Conservation (phyloP, 2,888 invertebrate genomes). For the Eilema griseolum region DNA sequence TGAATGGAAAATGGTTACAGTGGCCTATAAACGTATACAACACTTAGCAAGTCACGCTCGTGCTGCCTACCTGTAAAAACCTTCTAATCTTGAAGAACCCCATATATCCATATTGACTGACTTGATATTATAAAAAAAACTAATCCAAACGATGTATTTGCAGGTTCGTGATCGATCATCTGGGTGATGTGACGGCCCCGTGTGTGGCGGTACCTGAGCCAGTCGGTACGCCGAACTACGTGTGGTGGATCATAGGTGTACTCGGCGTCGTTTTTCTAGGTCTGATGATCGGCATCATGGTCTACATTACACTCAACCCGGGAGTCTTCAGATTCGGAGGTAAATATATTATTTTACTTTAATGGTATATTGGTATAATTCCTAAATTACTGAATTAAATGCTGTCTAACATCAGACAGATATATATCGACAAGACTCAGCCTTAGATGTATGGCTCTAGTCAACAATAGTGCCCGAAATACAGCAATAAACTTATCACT, state of each 20-base stretch:
- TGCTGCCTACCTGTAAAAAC: too few relatives aligned
- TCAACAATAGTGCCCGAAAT: too few relatives aligned
- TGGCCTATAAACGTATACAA: too few relatives aligned
- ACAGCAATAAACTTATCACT: too few relatives aligned
- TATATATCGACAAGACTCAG: too few relatives aligned
- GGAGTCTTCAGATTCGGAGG: conserved; percentile 66
- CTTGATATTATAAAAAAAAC: too few relatives aligned
- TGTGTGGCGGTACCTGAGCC: conserved; percentile 55
- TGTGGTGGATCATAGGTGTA: conserved; percentile 61
- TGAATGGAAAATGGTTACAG: too few relatives aligned
- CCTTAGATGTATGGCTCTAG: too few relatives aligned
- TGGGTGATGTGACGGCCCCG: conserved; percentile 56
- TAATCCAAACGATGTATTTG: conserved; percentile 10
- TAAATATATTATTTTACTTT: conserved; percentile 43
- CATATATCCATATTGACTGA: too few relatives aligned
- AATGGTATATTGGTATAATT: neutral
- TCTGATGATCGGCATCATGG: conserved; percentile 49
- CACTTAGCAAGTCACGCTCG: too few relatives aligned
- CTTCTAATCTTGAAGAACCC: too few relatives aligned
- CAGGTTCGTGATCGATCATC: conserved; percentile 59
- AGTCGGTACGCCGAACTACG: conserved; percentile 51
- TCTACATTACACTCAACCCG: conserved; percentile 61
- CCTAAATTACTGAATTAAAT: neutral
- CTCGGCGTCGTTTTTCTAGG: conserved; percentile 52
- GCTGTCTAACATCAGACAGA: too few relatives aligned